phyloP scores from a whole-genome alignment of 2,888 invertebrate genomes.

The Lepidocyrtinus sp. region DNA sequence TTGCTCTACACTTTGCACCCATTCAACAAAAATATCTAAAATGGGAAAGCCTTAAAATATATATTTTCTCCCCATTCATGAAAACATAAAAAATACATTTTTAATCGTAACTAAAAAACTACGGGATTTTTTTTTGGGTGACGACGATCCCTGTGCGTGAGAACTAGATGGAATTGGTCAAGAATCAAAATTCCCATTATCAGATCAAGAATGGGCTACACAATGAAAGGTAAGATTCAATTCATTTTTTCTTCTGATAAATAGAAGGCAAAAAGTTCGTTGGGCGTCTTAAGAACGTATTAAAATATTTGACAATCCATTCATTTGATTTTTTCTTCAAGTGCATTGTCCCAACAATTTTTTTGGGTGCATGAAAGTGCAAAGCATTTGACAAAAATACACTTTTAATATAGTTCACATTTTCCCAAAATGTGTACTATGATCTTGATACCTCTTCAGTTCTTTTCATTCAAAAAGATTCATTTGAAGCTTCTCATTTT shows the following conservation, averaged over 20 bases:
- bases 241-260: not conserved
- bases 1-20: not conserved
- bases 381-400: too few species aligned
- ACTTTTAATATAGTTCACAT: too few species aligned
- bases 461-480: too few species aligned
- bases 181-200: too few species aligned
- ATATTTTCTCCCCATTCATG: constrained; percentile 31
- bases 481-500: too few species aligned
- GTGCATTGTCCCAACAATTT: too few species aligned
- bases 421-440: too few species aligned
- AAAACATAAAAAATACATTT: not conserved
- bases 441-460: too few species aligned
- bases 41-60: not conserved
- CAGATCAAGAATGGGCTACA: too few species aligned
- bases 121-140: constrained; percentile 17
- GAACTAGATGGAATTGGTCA: constrained; percentile 3
- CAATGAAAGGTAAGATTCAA: too few species aligned
- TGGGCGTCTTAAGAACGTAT: not conserved
- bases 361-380: too few species aligned
- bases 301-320: not conserved
- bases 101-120: not conserved
- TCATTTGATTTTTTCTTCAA: not conserved
- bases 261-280: not conserved
- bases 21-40: not conserved
- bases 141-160: not conserved